Conservation (phyloP, 2,113 vertebrate species). For the Stomatorhinus ivindoensis region DNA sequence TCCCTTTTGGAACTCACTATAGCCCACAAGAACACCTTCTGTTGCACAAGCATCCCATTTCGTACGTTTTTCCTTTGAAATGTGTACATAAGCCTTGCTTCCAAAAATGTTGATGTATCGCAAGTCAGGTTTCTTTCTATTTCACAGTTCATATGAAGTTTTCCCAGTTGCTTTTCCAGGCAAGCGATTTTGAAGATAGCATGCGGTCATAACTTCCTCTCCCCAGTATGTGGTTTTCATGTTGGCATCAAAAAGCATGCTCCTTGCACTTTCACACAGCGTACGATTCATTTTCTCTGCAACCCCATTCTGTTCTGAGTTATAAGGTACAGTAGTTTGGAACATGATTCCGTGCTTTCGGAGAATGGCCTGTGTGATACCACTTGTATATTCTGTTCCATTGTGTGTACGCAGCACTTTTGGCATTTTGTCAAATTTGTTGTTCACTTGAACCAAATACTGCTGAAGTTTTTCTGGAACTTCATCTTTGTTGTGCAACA, state of each 20-base stretch:
- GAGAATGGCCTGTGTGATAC: background rate
- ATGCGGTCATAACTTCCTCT: background rate
- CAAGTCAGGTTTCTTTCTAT: background rate
- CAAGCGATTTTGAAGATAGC: background rate
- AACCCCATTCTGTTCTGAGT: background rate
- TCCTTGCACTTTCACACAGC: background rate
- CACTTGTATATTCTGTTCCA: background rate
- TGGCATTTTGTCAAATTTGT: too few species aligned
- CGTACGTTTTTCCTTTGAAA: background rate
- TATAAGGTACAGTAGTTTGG: background rate
- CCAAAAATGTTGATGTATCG: background rate
- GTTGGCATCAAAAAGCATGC: background rate
- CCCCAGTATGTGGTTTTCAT: background rate
- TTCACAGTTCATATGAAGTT: background rate
- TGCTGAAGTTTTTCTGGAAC: too few species aligned
- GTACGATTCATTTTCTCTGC: background rate
- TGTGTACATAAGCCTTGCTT: background rate
- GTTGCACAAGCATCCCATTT: background rate
- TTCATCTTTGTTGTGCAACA: too few species aligned
- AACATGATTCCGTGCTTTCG: background rate
- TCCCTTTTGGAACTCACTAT: background rate
- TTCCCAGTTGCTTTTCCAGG: background rate
- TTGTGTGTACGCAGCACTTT: background rate
- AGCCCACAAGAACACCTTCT: background rate
- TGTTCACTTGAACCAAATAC: background rate